Evolutionary conservation across 1,140 invertebrate species (phyloP), one percentile per base, ranked within the genome.

Genomic region (Microplitis mediator): DNA sequence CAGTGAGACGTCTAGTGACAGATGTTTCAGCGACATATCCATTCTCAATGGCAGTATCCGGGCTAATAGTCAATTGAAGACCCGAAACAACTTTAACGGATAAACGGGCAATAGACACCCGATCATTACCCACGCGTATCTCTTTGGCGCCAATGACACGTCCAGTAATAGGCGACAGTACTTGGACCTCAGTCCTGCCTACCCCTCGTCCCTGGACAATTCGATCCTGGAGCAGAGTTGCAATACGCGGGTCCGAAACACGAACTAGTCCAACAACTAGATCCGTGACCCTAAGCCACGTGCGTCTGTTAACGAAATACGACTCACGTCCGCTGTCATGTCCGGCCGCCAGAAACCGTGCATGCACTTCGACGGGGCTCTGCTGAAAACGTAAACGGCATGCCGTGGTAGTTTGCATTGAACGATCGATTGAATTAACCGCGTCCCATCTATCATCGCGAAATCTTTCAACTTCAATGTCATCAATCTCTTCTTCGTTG

Each of bases 121-220:
- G 95, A 82, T 98, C 97, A 80, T 94, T 95, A 9, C 93, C 93
- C 13, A 99, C 96, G 1, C 95, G 90, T 6, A 99, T 91, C 88
- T 98, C 97, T 71, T 94, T 93, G 0, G 95, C 92, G 23, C 96
- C 97, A 77, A 98, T 94, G 0, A 97, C 94, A 16, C 95, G 90
- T 1, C 97, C 96, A 3, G 95, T 96, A 35, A 97, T 95, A 0
- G 96, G 95, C 0, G 96, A 97, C 13, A 98, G 81, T 8, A 97
- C 93, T 88, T 98, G 97, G 0, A 99, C 92, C 88, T 98, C 96
- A 2, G 97, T 97, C 16, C 94, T 87, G 3, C 97, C 97, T 61
- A 94, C 92, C 4, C 92, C 92, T n/a, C 93, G 89, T 5, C 97
- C 97, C 82, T 96, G 94, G 23, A 98, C 89, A 8, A 96, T 91